phyloP scores from a whole-genome alignment of 2,113 vertebrate species.

The Saccopteryx bilineata region DNA sequence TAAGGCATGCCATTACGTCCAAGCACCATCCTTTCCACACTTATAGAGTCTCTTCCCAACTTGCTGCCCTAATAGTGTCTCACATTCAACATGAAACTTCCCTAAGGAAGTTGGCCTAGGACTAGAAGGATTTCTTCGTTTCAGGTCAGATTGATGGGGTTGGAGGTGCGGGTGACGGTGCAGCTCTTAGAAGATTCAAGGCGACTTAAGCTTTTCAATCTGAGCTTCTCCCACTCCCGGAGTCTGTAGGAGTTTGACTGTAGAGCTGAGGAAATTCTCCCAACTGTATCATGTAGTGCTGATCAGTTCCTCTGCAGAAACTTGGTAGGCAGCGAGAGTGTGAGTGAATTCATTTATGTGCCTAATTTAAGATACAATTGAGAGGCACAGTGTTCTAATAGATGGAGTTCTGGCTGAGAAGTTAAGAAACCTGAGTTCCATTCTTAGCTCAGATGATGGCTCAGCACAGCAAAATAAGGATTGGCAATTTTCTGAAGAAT shows the following conservation, averaged over 20 bases:
- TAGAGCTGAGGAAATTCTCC: slow-evolving; percentile 80
- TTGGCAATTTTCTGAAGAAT: slow-evolving; percentile 75
- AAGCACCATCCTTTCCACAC: not conserved
- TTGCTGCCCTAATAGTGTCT: slow-evolving; percentile 14
- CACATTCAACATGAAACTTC: not conserved
- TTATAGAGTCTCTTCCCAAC: slow-evolving; percentile 31
- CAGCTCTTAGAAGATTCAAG: slow-evolving; percentile 60
- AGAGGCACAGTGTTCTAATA: slow-evolving; percentile 84
- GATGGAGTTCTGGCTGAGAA: slow-evolving; percentile 78
- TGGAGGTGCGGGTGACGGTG: not conserved
- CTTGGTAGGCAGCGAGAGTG: slow-evolving; percentile 80
- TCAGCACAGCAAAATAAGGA: slow-evolving; percentile 58
- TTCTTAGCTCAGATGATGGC: slow-evolving; percentile 79
- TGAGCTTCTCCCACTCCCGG: slow-evolving; percentile 63
- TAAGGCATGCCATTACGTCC: not conserved
- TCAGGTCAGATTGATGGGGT: not conserved
- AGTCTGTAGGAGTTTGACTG: slow-evolving; percentile 74
- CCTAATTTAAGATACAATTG: slow-evolving; percentile 85
- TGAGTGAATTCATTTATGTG: slow-evolving; percentile 83
- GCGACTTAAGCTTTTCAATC: slow-evolving; percentile 58
- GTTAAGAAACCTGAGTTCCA: slow-evolving; percentile 78
- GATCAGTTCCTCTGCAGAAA: slow-evolving; percentile 77
- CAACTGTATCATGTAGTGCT: slow-evolving; percentile 60
- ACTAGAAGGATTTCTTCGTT: slow-evolving; percentile 58
- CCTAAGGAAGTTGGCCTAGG: not conserved